Conservation (phyloP, 2,888 invertebrate genomes). For the Thecocarcelia acutangulata region DNA sequence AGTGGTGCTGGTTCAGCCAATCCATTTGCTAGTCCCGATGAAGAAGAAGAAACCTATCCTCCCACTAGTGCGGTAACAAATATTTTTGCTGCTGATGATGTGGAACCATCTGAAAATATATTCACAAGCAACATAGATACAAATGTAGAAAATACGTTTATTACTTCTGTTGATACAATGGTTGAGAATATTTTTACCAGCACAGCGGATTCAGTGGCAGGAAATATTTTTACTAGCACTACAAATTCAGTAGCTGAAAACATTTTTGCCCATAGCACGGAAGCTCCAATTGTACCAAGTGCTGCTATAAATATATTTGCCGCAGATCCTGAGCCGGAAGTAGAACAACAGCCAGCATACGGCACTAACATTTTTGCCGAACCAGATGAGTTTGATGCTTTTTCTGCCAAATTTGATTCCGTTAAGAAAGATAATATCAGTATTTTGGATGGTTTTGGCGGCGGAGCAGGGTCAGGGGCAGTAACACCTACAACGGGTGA, state of each 20-base stretch:
- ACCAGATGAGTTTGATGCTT: conserved; percentile 91
- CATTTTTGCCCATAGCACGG: conserved; percentile 70
- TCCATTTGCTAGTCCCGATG: conserved; percentile 82
- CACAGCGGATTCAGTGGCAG: conserved; percentile 41
- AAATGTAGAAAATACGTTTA: conserved; percentile 58
- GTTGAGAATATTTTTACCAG: conserved; percentile 63
- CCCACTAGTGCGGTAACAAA: conserved; percentile 73
- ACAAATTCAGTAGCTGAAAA: conserved; percentile 72
- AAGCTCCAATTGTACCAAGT: conserved; percentile 65
- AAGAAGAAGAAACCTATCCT: conserved; percentile 76
- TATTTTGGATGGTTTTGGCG: conserved; percentile 79
- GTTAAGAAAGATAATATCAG: conserved; percentile 82
- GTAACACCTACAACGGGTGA: conserved; percentile 77
- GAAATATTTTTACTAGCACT: conserved; percentile 57
- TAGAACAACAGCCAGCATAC: conserved; percentile 74
- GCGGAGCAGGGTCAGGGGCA: conserved; percentile 76
- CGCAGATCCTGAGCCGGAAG: conserved; percentile 76
- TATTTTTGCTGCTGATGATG: conserved; percentile 75
- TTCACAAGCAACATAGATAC: conserved; percentile 55
- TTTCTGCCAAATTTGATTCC: conserved; percentile 92
- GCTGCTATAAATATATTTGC: conserved; percentile 73
- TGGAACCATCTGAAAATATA: conserved; percentile 67
- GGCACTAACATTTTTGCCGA: conserved; percentile 79
- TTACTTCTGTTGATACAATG: conserved; percentile 65
- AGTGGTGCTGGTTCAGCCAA: conserved; percentile 81